These are phyloP conservation scores for Coleophora deauratella DNA, from an alignment of 2,888 invertebrate genomes.

Conservation along the genomic window DNA sequence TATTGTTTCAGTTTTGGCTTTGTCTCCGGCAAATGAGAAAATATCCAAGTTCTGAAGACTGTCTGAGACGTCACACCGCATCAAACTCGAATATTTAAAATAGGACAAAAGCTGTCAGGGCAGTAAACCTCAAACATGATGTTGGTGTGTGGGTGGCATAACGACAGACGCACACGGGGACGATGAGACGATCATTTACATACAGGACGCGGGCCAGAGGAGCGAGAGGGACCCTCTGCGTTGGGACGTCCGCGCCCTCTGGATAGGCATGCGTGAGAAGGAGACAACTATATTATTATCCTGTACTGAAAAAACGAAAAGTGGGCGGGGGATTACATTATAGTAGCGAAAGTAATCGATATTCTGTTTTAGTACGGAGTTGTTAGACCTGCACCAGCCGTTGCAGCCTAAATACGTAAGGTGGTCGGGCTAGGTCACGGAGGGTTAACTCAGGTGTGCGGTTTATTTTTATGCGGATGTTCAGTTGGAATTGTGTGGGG, in stretches of 20 bases:
- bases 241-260: constrained; percentile 40
- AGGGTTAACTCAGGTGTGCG: constrained; percentile 26
- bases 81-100: constrained; percentile 60
- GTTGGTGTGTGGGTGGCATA: constrained; percentile 36
- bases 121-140: constrained; percentile 63
- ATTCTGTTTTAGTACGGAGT: constrained; percentile 73
- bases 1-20: constrained; percentile 15
- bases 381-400: constrained; percentile 59
- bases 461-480: constrained; percentile 26
- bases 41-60: constrained; percentile 7
- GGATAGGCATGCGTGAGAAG: constrained; percentile 42
- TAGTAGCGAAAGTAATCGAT: constrained; percentile 76
- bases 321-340: constrained; percentile 76
- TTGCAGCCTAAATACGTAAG: constrained; percentile 65
- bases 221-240: constrained; percentile 36
- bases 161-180: constrained; percentile 48
- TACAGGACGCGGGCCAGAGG: constrained; percentile 51
- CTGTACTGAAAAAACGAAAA: constrained; percentile 68
- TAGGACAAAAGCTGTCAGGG: constrained; percentile 68
- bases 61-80: constrained; percentile 43
- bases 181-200: constrained; percentile 71
- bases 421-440: constrained; percentile 50
- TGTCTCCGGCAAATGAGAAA: constrained; percentile 9
- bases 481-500: constrained; percentile 13
- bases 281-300: constrained; percentile 67